These are phyloP conservation scores for Phymastichus coffea DNA, from an alignment of 1,140 invertebrate genomes.

Conservation along the genomic window DNA sequence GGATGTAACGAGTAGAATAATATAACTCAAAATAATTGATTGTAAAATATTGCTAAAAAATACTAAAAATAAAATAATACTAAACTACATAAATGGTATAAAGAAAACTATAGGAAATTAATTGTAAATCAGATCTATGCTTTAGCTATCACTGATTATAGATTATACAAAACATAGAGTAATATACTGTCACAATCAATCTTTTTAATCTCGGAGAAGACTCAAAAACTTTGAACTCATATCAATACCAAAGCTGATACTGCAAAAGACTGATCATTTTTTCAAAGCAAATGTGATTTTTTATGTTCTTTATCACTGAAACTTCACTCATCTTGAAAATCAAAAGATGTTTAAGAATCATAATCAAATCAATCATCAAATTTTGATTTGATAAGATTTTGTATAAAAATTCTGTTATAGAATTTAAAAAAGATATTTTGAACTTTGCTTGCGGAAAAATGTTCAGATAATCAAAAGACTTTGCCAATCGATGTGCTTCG, in stretches of 20 bases:
- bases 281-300: no score
- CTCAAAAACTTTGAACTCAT: constrained; percentile 13
- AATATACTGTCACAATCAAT: background rate
- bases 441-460: no score
- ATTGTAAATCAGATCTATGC: background rate
- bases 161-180: background rate
- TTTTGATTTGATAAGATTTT: no score
- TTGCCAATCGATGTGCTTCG: constrained; percentile 2
- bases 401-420: no score
- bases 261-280: no score
- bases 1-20: constrained; percentile 3
- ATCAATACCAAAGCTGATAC: constrained; percentile 6
- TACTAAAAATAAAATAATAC: constrained; percentile 4
- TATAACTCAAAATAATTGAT: background rate
- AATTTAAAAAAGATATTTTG: no score
- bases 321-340: no score
- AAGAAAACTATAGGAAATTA: background rate
- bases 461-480: no score
- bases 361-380: no score
- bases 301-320: no score
- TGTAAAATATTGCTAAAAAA: constrained; percentile 6
- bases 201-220: background rate
- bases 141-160: background rate
- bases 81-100: background rate
- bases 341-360: no score